Evolutionary conservation across 2,113 vertebrate genomes (phyloP).

Genomic region (Marcusenius ussheri): DNA sequence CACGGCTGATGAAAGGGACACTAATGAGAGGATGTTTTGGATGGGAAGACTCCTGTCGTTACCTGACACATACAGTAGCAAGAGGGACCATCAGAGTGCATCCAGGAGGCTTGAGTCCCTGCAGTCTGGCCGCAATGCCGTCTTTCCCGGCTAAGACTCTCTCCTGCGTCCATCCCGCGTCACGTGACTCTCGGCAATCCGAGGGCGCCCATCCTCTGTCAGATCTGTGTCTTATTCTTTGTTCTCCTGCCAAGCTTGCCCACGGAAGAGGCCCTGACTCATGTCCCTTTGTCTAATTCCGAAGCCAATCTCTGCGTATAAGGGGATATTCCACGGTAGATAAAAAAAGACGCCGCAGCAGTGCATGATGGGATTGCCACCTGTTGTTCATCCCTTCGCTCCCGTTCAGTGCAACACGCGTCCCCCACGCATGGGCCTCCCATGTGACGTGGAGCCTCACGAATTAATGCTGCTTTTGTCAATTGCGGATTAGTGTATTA

Average conservation of each 20-base stretch:
- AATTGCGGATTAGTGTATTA: background rate
- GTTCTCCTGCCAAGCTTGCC: constrained; percentile 39
- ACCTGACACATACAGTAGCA: constrained; percentile 49
- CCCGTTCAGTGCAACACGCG: background rate
- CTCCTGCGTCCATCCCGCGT: background rate
- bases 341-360: background rate
- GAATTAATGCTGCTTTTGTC: background rate
- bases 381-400: background rate
- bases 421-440: too few relatives aligned
- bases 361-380: background rate
- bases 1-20: constrained; percentile 22
- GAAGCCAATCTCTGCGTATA: constrained; percentile 30
- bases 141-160: background rate
- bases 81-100: constrained; percentile 28
- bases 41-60: constrained; percentile 27
- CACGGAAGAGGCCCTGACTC: constrained; percentile 45
- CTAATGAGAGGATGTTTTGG: constrained; percentile 41
- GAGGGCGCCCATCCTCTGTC: background rate
- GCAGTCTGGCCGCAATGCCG: background rate
- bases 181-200: background rate
- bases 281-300: constrained; percentile 33
- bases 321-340: background rate
- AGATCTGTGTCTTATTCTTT: constrained; percentile 33
- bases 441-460: background rate
- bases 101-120: background rate